phyloP scores from a whole-genome alignment of 2,797 vertebrate species.

The Graptemys geographica region DNA sequence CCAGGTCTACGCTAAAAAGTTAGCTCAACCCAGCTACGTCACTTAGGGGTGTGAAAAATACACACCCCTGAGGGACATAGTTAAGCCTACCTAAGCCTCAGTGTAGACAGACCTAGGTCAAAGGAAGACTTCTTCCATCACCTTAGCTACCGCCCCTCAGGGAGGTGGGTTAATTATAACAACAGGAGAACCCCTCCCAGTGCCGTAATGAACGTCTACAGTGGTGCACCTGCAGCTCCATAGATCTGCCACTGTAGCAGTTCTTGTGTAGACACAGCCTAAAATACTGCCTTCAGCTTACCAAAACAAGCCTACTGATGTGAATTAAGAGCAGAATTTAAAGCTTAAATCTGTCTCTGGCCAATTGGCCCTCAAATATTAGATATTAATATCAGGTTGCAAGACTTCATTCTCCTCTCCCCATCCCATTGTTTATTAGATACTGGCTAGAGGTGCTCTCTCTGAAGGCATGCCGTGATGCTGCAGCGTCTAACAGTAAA shows the following conservation, averaged over 20 bases:
- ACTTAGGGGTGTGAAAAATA: background rate
- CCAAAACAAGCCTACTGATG: background rate
- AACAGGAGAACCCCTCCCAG: background rate
- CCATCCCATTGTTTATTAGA: background rate
- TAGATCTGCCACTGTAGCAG: too few species aligned
- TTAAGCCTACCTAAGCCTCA: background rate
- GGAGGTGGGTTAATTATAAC: background rate
- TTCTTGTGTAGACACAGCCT: background rate
- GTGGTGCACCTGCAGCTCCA: background rate
- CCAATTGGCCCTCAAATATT: background rate
- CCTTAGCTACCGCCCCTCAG: background rate
- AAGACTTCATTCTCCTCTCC: fast-evolving
- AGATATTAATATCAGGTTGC: background rate
- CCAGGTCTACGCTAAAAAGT: background rate
- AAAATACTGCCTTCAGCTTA: background rate
- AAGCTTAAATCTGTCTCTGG: background rate
- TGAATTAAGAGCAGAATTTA: background rate
- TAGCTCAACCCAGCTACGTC: background rate
- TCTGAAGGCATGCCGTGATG: fast-evolving
- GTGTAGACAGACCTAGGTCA: background rate
- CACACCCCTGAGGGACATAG: background rate
- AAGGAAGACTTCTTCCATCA: background rate
- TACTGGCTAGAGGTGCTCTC: fast-evolving
- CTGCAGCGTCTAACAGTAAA: background rate
- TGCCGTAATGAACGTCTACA: too few species aligned